Conservation (phyloP, 1,140 invertebrate species). For the Platyscapa corneri region DNA sequence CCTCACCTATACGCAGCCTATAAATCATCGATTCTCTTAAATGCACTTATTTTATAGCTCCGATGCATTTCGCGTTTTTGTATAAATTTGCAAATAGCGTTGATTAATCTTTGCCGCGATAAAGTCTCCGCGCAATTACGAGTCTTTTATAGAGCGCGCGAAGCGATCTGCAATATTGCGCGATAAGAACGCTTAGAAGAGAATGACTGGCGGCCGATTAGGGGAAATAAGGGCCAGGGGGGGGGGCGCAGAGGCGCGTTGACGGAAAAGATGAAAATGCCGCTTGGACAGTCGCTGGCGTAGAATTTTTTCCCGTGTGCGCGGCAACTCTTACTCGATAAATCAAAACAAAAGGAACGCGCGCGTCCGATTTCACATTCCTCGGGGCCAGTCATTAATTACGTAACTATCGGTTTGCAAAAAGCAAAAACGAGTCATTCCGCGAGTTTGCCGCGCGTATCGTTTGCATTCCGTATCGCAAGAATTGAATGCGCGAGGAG, state of each 20-base stretch:
- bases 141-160: no score
- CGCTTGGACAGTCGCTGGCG: background rate
- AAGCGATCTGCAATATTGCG: no score
- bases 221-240: no score
- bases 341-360: background rate
- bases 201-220: no score
- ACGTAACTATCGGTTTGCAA: background rate
- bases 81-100: no score
- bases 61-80: no score
- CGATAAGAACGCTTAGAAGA: no score
- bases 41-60: no score
- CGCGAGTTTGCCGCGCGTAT: background rate
- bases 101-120: no score
- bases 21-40: no score
- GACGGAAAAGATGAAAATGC: background rate
- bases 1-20: no score
- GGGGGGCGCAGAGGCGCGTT: background rate
- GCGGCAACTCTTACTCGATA: background rate
- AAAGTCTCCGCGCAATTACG: no score
- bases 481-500: background rate
- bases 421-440: background rate
- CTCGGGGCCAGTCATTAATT: background rate
- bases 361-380: background rate
- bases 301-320: background rate
- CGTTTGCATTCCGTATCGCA: background rate